Percentiles rank a stretch among this genome's conserved stretches.
phyloP scores from a whole-genome alignment of 2,113 vertebrate species.

The Albula goreensis region DNA sequence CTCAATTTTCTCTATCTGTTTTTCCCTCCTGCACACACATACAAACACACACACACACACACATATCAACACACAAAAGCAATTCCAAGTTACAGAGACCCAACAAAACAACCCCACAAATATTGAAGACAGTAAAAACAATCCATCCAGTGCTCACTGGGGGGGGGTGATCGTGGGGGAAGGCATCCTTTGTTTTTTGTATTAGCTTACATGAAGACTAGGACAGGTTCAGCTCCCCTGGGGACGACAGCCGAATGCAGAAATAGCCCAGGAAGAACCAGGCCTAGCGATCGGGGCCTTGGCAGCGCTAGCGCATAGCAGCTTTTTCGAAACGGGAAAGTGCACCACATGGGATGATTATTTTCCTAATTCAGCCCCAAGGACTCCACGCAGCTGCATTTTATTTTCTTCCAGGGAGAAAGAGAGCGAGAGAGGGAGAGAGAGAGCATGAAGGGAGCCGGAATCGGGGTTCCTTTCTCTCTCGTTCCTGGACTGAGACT shows the following conservation, averaged over 20 bases:
- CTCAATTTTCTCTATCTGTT: constrained; percentile 1
- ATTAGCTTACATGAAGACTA: background rate
- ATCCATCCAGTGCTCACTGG: constrained; percentile 19
- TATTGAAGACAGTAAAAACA: constrained; percentile 11
- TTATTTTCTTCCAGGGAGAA: constrained; percentile 57
- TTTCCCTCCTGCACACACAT: background rate
- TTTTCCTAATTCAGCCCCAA: constrained; percentile 58
- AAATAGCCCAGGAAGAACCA: constrained; percentile 48
- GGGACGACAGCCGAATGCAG: constrained; percentile 23
- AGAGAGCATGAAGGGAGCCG: background rate
- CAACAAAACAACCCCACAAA: constrained; percentile 15
- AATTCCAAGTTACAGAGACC: constrained; percentile 35
- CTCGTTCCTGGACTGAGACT: background rate
- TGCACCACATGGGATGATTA: constrained; percentile 63
- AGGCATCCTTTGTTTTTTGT: background rate
- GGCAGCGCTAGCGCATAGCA: constrained; percentile 45
- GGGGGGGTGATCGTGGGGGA: no score
- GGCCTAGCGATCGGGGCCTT: constrained; percentile 42
- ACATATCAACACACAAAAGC: constrained; percentile 37
- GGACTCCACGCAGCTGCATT: constrained; percentile 63
- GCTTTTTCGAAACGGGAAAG: constrained; percentile 54
- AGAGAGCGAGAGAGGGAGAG: constrained; percentile 47
- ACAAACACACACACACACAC: background rate
- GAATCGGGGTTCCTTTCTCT: background rate
- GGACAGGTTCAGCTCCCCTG: background rate